Conservation (phyloP, 30 jellyfish, hydroid and myxozoan species). For the Turritopsis dohrnii region DNA sequence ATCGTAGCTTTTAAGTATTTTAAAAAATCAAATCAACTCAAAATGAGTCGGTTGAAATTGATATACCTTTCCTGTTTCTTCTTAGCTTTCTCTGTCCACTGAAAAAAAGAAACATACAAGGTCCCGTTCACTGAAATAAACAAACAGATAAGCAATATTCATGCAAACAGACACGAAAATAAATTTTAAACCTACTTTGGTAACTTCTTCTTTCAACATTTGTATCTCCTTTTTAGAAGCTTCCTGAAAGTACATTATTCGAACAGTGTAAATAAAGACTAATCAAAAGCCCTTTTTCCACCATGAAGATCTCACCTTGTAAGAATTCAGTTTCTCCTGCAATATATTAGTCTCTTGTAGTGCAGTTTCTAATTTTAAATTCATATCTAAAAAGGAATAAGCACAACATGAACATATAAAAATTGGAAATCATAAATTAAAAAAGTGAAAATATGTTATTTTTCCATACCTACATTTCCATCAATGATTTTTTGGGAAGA, state of each 20-base stretch:
- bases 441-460: neutral
- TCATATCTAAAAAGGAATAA: constrained; percentile 34
- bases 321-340: constrained; percentile 54
- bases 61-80: constrained; percentile 69
- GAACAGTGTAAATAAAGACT: too few relatives aligned
- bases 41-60: too few relatives aligned
- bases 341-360: constrained; percentile 54
- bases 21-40: too few relatives aligned
- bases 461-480: neutral
- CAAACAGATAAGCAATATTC: too few relatives aligned
- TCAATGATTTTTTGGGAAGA: neutral
- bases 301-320: constrained; percentile 48
- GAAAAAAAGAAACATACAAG: constrained; percentile 13
- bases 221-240: constrained; percentile 22
- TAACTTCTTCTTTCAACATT: constrained; percentile 28
- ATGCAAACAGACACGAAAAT: too few relatives aligned
- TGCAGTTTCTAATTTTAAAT: constrained; percentile 56
- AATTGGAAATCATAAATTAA: neutral
- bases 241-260: constrained; percentile 28
- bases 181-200: constrained; percentile 21
- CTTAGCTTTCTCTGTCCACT: constrained; percentile 67
- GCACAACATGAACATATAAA: neutral
- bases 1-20: too few relatives aligned
- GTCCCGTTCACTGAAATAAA: neutral
- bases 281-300: too few relatives aligned